Evolutionary conservation across 2,113 vertebrate genomes (phyloP), one percentile per base, ranked within the genome.

Genomic region (Gadus macrocephalus): DNA sequence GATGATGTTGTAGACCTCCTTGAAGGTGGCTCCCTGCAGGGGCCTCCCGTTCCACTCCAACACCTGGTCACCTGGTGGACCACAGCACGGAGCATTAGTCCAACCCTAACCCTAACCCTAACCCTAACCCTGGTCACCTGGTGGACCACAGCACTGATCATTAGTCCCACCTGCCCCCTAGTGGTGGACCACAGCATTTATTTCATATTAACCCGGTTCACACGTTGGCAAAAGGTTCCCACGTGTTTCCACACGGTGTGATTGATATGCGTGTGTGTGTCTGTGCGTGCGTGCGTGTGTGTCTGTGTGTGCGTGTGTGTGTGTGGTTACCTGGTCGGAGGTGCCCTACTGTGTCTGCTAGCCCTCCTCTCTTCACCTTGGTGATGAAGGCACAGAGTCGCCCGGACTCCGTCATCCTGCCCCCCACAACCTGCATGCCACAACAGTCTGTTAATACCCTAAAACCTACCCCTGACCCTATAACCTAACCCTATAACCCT

Each of bases 351-450:
- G 95, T 96, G 81, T 99, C 97, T 22, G 97, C 97, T 87, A 99
- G 91, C 89, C 97, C 98, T 87, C 97, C 97, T 91, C 90, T 96
- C 90, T 98, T 99, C 68, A 99, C 97, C 89, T 99, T 98, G 69
- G 97, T 98, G 90, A 99, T 98, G 89, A 97, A 98, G 15, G 97
- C 97, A 78, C 97, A 98, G n/a, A 98, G 94, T 56, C 97, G 42
- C 16, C 62, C 22, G 66, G 53, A 55, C 53, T 16, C 53, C 14
- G 53, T 55, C 53, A 7, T 15, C 14, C 53, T 55, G 9, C 53
- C 53, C 53, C 53, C 53, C 12, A 55, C 53, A 7, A 55, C 53
- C 53, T 55, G 53, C 16, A 55, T 20, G 16, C 53, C 16, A 55
- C 53, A 15, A 55, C 53, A 55, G 53, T 1, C 3, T 15, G 53